Percentiles rank a stretch among this genome's conserved stretches.
phyloP scores from a whole-genome alignment of 2,888 invertebrate genomes.

The Drosophila anomalata region DNA sequence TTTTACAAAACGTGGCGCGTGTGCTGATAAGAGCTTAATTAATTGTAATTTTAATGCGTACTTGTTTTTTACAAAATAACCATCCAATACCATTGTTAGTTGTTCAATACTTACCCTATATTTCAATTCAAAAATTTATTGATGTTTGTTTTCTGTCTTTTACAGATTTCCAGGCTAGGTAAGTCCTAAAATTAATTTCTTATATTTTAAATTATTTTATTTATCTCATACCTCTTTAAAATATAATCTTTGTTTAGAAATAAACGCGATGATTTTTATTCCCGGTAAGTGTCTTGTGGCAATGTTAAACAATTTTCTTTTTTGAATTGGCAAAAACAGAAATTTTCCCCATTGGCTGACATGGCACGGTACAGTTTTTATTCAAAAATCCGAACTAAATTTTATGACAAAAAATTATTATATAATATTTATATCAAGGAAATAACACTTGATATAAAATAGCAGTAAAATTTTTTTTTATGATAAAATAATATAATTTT shows the following conservation, averaged over 20 bases:
- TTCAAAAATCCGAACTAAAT: not conserved
- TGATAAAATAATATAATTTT: not conserved
- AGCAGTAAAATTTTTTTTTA: not conserved
- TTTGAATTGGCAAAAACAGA: constrained; percentile 51
- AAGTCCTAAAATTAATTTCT: constrained; percentile 33
- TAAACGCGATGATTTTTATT: constrained; percentile 63
- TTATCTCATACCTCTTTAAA: constrained; percentile 6
- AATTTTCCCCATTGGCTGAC: constrained; percentile 74
- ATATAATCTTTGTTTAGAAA: constrained; percentile 32
- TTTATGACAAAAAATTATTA: not conserved
- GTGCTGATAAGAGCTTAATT: constrained; percentile 35
- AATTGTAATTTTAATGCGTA: not conserved
- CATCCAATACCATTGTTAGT: not conserved
- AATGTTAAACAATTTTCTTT: constrained; percentile 64
- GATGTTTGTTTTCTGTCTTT: constrained; percentile 5
- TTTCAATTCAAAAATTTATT: constrained; percentile 4
- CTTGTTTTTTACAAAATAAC: not conserved
- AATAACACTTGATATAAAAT: too few relatives aligned
- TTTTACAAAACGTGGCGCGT: constrained; percentile 18
- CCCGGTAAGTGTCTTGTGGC: constrained; percentile 80
- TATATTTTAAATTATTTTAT: constrained; percentile 43
- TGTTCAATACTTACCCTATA: not conserved
- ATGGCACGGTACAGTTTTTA: constrained; percentile 59
- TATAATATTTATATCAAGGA: not conserved
- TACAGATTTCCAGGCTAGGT: constrained; percentile 63